Evolutionary conservation across 2,888 invertebrate genomes (phyloP).

Genomic region (Leptopterna dolabrata): DNA sequence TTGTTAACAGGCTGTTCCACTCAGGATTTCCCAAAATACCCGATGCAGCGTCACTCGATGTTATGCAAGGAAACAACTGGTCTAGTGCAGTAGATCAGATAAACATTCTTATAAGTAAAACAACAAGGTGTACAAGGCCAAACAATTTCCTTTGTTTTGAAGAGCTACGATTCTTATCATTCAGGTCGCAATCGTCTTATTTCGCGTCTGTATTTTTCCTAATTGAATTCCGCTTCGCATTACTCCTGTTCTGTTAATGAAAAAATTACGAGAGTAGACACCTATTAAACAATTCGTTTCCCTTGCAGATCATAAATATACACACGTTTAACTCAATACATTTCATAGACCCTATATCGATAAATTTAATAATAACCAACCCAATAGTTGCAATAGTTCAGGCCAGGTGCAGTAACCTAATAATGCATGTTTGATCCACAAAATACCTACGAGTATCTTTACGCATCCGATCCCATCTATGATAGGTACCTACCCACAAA

Average conservation of each 20-base stretch:
- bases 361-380: too few relatives aligned
- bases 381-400: too few relatives aligned
- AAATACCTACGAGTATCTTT: too few relatives aligned
- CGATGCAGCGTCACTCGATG: not conserved
- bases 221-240: not conserved
- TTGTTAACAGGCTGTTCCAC: not conserved
- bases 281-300: too few relatives aligned
- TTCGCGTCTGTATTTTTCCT: not conserved
- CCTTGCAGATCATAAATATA: too few relatives aligned
- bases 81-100: not conserved
- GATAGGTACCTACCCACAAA: too few relatives aligned
- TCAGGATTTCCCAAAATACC: not conserved
- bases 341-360: too few relatives aligned
- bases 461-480: too few relatives aligned
- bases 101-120: not conserved
- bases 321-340: too few relatives aligned
- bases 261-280: not conserved
- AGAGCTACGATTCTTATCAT: not conserved
- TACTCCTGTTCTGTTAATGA: too few relatives aligned
- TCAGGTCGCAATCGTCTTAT: not conserved
- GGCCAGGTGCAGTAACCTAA: too few relatives aligned
- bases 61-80: not conserved
- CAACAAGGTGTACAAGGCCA: not conserved
- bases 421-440: too few relatives aligned
- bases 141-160: not conserved